Base-by-base conservation (phyloP, 2,888 invertebrate species). In the Caenorhabditis japonica region DNA sequence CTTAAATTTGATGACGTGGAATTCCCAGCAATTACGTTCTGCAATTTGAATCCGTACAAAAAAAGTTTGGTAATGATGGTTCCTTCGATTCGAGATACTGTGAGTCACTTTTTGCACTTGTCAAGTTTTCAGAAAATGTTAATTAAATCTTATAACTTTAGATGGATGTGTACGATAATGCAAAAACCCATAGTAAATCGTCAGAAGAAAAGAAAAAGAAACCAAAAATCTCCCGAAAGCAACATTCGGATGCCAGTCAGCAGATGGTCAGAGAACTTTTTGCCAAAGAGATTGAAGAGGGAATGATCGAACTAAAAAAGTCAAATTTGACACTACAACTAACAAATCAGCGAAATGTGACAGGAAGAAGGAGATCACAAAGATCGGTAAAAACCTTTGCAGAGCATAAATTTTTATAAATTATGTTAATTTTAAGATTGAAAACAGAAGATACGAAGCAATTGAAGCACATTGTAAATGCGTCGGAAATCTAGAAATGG, bases 121-220 rank as follows among this genome's bases (percentile, higher is more conserved):
- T 12, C 30, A 4, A 5, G 12, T 30, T 19, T 4, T 17, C 27
- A 38, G 8, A 34, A 8, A 3, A 38, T 3, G 13, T 30, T 2
- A 13, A 4, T 17, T 21, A 55, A 30, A 30, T 10, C 5, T 39
- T 36, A 60, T 36, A 27, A 21, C 56, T 80, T n/a, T 27, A 82
- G 82, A 82, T 82, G 80, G 82, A 82, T 52, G 82, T 82, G 12
- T 82, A 82, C 61, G 82, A 82, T 61, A 82, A 82, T 27, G 82
- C 82, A 4, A 82, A 82, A 56, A 53, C 77, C 10, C 76, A 73
- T 52, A 78, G 78, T 27, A 82, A 82, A 69, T 39, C 53, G 12
- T 58, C 56, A 17, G 76, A 74, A 23, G 70, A 77, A 4, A 72
- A 74, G 36, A 77, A 77, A 44, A 79, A 80, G 46, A 77, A 81